Evolutionary conservation across 1,140 invertebrate genomes (phyloP).

Genomic region (Hylaeus anthracinus): DNA sequence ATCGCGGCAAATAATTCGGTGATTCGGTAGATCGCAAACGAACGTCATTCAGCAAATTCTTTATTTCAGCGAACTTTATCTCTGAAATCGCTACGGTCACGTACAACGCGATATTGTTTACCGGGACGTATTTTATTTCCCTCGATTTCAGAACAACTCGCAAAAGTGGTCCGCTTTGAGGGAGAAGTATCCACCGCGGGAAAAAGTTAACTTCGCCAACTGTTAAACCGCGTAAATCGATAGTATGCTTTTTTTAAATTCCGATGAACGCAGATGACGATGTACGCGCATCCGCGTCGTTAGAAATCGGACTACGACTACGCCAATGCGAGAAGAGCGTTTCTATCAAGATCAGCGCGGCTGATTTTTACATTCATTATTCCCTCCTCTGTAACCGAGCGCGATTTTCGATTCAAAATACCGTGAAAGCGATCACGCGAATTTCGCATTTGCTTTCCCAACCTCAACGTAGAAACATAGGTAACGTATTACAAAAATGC

Average conservation of each 20-base stretch:
- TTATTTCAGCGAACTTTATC: not conserved
- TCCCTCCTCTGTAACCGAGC: not conserved
- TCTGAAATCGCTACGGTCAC: not conserved
- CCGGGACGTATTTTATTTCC: slow-evolving; percentile 15
- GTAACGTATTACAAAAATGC: too few species aligned
- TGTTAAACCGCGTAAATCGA: slow-evolving; percentile 48
- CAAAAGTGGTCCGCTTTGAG: slow-evolving; percentile 46
- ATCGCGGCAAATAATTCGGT: too few species aligned
- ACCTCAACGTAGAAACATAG: not conserved
- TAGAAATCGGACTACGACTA: slow-evolving; percentile 27
- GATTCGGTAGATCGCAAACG: too few species aligned
- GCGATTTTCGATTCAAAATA: not conserved
- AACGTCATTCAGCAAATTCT: too few species aligned
- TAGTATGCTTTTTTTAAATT: slow-evolving; percentile 44
- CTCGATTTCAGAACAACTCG: slow-evolving; percentile 43
- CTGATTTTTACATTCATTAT: slow-evolving; percentile 4
- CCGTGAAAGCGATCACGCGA: slow-evolving; percentile 7
- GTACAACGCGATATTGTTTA: slow-evolving; percentile 22
- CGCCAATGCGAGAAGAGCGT: slow-evolving; percentile 11
- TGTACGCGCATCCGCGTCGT: not conserved
- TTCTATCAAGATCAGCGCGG: slow-evolving; percentile 14
- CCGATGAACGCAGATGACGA: slow-evolving; percentile 20
- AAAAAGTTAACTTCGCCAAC: slow-evolving; percentile 45
- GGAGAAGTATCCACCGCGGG: slow-evolving; percentile 33
- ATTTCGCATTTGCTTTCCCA: not conserved